Base-by-base conservation (phyloP, 2,888 invertebrate genomes). In the Dasysyrphus tricinctus region DNA sequence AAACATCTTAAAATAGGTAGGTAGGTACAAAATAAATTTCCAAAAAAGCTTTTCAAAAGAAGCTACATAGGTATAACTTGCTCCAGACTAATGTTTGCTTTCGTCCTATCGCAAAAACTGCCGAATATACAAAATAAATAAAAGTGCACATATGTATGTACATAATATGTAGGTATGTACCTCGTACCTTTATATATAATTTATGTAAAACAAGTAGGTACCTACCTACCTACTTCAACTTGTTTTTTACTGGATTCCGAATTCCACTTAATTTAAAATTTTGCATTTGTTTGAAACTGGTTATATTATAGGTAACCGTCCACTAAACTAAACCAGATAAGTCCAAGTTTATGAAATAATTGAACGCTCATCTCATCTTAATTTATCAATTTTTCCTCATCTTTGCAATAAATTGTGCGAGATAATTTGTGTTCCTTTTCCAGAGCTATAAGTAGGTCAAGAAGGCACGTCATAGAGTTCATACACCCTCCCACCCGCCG, bases 391-490 rank as follows among this genome's bases (percentile, higher is more conserved):
- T 19, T 37, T 19, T 7, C 4, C 8, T 14, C 61, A 42, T 61
- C 24, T 61, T 42, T n/a, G 29, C 8, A 63, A 44, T 44, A 42
- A 63, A 63, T 63, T 39, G 5, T 29, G 39, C 12, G 42, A 42
- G 29, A 29, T n/a, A n/a, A 44, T 42, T 29, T 42, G 29, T 56
- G 1, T 56, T 16, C 5, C 34, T 32, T 14, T 63, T 12, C 14
- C 44, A 24, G 6, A 19, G 12, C 7, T 5, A 42, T 1, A 63
- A 44, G 9, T 63, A 63, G 63, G 42, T 44, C 63, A 61, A 19
- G 39, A 39, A 61, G 59, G 39, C 65, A 47, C 65, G 65, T 65
- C 49, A 65, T 29, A 42, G 16, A 49, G 65, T 65, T 65, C 63
- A 47, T 47, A 5, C 32, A 7, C 12, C 47, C 34, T 51, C 24